phyloP scores from a whole-genome alignment of 2,888 invertebrate genomes.

The Branchellion lobata region DNA sequence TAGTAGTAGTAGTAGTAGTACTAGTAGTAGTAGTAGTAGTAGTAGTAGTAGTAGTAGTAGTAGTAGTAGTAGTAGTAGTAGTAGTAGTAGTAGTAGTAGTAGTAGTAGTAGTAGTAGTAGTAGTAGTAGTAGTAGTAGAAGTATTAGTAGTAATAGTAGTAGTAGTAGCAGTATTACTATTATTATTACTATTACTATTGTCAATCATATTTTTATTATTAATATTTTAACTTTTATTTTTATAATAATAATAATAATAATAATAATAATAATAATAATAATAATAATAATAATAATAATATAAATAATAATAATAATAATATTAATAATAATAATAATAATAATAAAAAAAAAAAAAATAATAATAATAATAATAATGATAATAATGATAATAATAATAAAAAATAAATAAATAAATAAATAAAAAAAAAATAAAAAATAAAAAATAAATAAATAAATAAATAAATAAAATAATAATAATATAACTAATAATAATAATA shows the following conservation, averaged over 20 bases:
- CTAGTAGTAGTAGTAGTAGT: not conserved
- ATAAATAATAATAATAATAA: not conserved
- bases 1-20: not conserved
- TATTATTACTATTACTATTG: slow-evolving; percentile 14
- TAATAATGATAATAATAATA: slow-evolving; percentile 1
- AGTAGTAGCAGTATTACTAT: not conserved
- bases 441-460: no score
- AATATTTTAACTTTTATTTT: not conserved
- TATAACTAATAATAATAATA: no score
- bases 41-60: not conserved
- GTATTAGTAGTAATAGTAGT: not conserved
- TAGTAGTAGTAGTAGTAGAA: slow-evolving; percentile 1
- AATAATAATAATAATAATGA: slow-evolving; percentile 1
- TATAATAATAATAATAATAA: not conserved
- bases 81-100: not conserved
- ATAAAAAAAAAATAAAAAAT: no score
- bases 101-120: not conserved
- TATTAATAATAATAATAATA: slow-evolving; percentile 19
- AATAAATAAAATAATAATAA: no score
- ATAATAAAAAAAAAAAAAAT: not conserved
- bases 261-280: not conserved
- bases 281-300: not conserved
- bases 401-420: no score
- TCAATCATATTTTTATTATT: not conserved
- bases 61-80: not conserved